phyloP scores from a whole-genome alignment of 1,140 invertebrate species.

The Aphelenchoides besseyi region DNA sequence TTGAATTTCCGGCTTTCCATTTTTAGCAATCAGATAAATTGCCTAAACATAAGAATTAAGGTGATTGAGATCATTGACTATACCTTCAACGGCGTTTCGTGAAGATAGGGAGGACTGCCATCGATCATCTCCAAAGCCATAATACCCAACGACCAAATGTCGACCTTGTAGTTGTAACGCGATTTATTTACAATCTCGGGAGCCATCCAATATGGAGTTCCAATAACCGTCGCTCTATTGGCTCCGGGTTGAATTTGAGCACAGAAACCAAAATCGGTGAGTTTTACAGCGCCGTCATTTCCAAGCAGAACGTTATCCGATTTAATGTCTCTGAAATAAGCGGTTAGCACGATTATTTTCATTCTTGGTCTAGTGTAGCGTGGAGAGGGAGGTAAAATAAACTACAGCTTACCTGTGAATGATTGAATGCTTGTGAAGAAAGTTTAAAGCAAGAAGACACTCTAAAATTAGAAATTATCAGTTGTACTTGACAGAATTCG shows the following conservation, averaged over 20 bases:
- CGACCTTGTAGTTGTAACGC: slow-evolving; percentile 59
- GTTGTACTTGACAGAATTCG: slow-evolving; percentile 14
- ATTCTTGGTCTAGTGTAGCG: too few relatives aligned
- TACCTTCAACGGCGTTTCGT: slow-evolving; percentile 61
- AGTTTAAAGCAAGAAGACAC: slow-evolving; percentile 57
- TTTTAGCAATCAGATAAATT: slow-evolving; percentile 62
- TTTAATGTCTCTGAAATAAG: slow-evolving; percentile 62
- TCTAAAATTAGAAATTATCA: slow-evolving; percentile 25
- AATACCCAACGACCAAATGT: slow-evolving; percentile 62
- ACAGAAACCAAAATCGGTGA: slow-evolving; percentile 60
- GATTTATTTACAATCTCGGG: slow-evolving; percentile 71
- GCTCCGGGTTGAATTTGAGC: slow-evolving; percentile 61
- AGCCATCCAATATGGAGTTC: slow-evolving; percentile 86
- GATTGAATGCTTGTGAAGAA: slow-evolving; percentile 59
- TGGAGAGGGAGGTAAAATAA: too few relatives aligned
- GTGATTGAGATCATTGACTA: not conserved
- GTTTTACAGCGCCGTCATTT: slow-evolving; percentile 58
- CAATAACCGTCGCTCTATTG: slow-evolving; percentile 66
- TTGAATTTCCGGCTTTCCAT: slow-evolving; percentile 62
- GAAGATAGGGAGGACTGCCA: slow-evolving; percentile 60
- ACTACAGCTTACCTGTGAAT: too few relatives aligned
- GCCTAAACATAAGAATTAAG: slow-evolving; percentile 41
- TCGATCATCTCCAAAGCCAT: slow-evolving; percentile 62
- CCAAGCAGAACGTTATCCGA: slow-evolving; percentile 61
- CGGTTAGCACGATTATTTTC: too few relatives aligned